phyloP scores from a whole-genome alignment of 2,113 vertebrate genomes.

The Lepus europaeus region DNA sequence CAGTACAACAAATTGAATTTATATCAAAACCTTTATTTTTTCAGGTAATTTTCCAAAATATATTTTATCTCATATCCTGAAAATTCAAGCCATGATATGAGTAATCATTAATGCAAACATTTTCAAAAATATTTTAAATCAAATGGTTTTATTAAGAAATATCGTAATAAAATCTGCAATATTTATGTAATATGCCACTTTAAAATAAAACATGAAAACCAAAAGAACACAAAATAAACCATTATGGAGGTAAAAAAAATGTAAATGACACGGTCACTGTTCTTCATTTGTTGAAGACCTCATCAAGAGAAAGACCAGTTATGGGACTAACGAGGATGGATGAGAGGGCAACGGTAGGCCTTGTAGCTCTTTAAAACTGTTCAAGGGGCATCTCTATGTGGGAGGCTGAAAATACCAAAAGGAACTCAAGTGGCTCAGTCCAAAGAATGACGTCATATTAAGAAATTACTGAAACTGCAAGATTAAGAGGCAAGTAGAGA shows the following conservation, averaged over 20 bases:
- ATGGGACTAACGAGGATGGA: not conserved
- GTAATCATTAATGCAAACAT: no score
- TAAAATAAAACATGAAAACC: no score
- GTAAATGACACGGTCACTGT: no score
- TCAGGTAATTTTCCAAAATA: constrained; percentile 75
- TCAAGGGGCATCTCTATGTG: not conserved
- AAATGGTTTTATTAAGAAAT: no score
- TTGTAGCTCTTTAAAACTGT: constrained; percentile 41
- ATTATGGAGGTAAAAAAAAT: no score
- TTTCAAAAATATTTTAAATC: no score
- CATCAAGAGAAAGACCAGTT: not conserved
- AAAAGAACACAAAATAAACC: no score
- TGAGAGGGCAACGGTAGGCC: not conserved
- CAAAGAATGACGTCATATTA: constrained; percentile 34
- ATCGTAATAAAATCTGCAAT: no score
- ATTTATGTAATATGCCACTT: no score
- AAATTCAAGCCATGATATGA: not conserved
- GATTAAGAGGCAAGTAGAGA: not conserved
- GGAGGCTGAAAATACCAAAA: not conserved
- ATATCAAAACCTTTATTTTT: constrained; percentile 73
- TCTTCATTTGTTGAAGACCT: not conserved
- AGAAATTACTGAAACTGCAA: constrained; percentile 23
- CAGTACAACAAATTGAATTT: constrained; percentile 43
- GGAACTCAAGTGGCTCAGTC: not conserved
- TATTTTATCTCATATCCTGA: constrained; percentile 64